A percentile compares a stretch with the other conserved stretches of the same genome.
These are phyloP conservation scores for Amia ocellicauda DNA, from an alignment of 2,113 vertebrate species.

Conservation along the genomic window DNA sequence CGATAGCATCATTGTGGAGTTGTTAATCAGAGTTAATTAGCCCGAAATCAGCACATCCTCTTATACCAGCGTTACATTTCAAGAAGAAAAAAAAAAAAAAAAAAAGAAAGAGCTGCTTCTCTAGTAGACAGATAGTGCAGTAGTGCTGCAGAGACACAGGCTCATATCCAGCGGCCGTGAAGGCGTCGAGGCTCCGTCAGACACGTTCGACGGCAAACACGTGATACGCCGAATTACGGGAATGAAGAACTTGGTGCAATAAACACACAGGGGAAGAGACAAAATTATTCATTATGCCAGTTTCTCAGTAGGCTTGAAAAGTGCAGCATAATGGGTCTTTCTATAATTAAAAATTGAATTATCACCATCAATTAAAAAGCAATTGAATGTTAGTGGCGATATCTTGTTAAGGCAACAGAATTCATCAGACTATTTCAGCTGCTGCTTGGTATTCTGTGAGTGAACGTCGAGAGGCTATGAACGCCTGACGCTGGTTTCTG, in stretches of 20 bases:
- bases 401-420: neutral
- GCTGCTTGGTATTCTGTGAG: conserved; percentile 22
- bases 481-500: neutral
- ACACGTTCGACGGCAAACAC: conserved; percentile 5
- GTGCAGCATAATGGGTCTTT: conserved; percentile 20
- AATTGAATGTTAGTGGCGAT: neutral
- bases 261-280: conserved; percentile 8
- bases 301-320: conserved; percentile 22
- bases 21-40: no score
- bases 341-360: conserved; percentile 28
- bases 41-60: no score
- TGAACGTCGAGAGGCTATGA: conserved; percentile 4
- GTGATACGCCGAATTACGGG: conserved; percentile 6
- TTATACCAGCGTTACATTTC: no score
- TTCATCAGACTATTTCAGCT: neutral
- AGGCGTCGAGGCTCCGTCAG: neutral
- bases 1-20: no score
- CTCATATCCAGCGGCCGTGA: no score
- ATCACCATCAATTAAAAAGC: conserved; percentile 24
- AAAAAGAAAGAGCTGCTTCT: no score
- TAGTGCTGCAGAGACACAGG: no score
- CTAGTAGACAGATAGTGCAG: no score
- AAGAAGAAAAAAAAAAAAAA: no score
- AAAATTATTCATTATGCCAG: conserved; percentile 23
- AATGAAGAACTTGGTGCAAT: neutral